phyloP scores from a whole-genome alignment of 2,797 vertebrate species.

The Hylomyscus alleni region DNA sequence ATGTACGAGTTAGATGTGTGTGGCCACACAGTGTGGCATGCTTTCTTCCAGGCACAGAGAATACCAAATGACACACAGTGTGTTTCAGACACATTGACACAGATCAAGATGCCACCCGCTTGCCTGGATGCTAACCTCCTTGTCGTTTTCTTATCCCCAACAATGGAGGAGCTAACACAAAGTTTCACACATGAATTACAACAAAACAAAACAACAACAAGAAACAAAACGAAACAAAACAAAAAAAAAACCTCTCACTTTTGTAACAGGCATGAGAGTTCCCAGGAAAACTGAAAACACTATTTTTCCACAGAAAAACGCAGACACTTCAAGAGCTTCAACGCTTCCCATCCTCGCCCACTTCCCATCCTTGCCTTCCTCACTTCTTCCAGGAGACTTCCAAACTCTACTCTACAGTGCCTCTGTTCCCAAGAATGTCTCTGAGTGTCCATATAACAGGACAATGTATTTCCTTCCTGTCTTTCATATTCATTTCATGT shows the following conservation, averaged over 20 bases:
- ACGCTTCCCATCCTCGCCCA: not conserved
- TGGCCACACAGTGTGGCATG: not conserved
- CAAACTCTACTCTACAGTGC: not conserved
- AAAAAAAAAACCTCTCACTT: not conserved
- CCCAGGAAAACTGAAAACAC: not conserved
- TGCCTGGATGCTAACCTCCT: not conserved
- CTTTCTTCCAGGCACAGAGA: not conserved
- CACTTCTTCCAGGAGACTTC: not conserved
- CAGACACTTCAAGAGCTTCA: not conserved
- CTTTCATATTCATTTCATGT: not conserved
- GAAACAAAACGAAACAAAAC: no score
- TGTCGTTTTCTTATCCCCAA: conserved; percentile 23
- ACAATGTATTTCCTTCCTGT: not conserved
- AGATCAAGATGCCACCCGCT: not conserved
- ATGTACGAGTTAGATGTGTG: not conserved
- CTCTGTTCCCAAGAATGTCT: not conserved
- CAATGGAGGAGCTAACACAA: not conserved
- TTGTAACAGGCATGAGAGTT: not conserved
- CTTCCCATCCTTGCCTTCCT: not conserved
- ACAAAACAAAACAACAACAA: not conserved
- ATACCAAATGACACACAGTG: not conserved
- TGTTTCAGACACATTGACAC: not conserved
- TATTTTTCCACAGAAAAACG: not conserved
- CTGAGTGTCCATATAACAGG: not conserved
- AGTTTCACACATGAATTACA: not conserved